Evolutionary conservation across 1,140 invertebrate species (phyloP).

Genomic region (Pseudomyrmex cubaensis): DNA sequence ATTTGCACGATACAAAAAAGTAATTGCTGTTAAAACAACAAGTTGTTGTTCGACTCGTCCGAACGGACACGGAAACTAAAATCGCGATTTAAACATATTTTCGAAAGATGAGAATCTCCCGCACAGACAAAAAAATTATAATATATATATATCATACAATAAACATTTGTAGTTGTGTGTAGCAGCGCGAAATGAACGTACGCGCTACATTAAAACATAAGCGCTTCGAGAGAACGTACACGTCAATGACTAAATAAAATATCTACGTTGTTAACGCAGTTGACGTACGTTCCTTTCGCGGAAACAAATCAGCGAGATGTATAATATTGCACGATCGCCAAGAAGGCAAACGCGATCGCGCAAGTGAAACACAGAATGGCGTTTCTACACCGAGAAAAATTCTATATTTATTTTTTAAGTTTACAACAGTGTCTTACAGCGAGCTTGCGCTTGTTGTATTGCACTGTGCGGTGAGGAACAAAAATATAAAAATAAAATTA

Average conservation of each 20-base stretch:
- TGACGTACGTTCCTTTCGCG: constrained; percentile 7
- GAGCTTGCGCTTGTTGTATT: background rate
- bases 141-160: constrained; percentile 28
- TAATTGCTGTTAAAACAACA: background rate
- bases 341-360: constrained; percentile 9
- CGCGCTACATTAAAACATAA: background rate
- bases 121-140: background rate
- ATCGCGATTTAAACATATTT: background rate
- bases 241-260: constrained; percentile 5
- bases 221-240: background rate
- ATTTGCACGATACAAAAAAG: background rate
- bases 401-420: constrained; percentile 24
- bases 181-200: constrained; percentile 23
- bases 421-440: constrained; percentile 42
- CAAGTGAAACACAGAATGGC: background rate
- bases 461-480: background rate
- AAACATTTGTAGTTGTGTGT: constrained; percentile 18
- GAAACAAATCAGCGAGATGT: constrained; percentile 22
- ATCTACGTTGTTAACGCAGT: background rate
- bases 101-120: constrained; percentile 10
- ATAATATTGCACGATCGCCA: background rate
- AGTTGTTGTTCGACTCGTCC: no score
- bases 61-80: background rate
- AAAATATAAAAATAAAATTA: background rate
- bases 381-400: constrained; percentile 1